phyloP scores from a whole-genome alignment of 2,797 vertebrate species.

The Molossus alvarezi region DNA sequence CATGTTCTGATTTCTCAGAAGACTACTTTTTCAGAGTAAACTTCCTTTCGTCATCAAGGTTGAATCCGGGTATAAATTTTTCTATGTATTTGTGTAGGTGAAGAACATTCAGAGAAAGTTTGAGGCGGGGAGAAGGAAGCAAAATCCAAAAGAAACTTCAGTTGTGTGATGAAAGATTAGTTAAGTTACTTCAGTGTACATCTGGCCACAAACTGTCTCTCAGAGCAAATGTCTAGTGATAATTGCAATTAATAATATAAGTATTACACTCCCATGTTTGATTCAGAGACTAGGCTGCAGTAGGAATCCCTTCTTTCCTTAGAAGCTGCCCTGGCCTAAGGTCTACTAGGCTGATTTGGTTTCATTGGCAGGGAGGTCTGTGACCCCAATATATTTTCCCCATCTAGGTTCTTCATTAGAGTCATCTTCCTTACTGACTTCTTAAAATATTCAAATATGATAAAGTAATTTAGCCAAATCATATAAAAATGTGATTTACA shows the following conservation, averaged over 20 bases:
- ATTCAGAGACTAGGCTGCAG: slow-evolving; percentile 25
- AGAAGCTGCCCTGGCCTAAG: background rate
- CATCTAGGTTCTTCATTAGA: slow-evolving; percentile 46
- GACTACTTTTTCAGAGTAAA: slow-evolving; percentile 18
- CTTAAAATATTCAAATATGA: slow-evolving; percentile 52
- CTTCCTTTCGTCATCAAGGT: slow-evolving; percentile 60
- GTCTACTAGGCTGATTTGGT: background rate
- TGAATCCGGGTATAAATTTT: slow-evolving; percentile 33
- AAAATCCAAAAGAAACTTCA: slow-evolving; percentile 64
- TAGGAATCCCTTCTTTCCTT: slow-evolving; percentile 49
- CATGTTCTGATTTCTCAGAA: slow-evolving; percentile 23
- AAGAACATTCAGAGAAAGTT: slow-evolving; percentile 30
- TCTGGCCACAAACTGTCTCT: slow-evolving; percentile 38
- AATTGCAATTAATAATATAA: slow-evolving; percentile 63
- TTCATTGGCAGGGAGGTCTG: background rate
- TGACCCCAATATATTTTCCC: slow-evolving; percentile 47
- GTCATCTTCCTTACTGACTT: slow-evolving; percentile 52
- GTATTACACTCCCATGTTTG: slow-evolving; percentile 50
- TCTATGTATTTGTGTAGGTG: slow-evolving; percentile 57
- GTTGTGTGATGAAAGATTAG: slow-evolving; percentile 57
- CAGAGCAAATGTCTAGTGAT: slow-evolving; percentile 52
- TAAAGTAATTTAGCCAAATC: slow-evolving; percentile 49
- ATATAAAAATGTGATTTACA: slow-evolving; percentile 48
- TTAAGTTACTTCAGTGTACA: slow-evolving; percentile 57
- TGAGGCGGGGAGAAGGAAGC: background rate